Percentiles rank a stretch among this genome's conserved stretches.
phyloP scores from a whole-genome alignment of 2,797 vertebrate genomes.

The Pseudomugil gertrudae region DNA sequence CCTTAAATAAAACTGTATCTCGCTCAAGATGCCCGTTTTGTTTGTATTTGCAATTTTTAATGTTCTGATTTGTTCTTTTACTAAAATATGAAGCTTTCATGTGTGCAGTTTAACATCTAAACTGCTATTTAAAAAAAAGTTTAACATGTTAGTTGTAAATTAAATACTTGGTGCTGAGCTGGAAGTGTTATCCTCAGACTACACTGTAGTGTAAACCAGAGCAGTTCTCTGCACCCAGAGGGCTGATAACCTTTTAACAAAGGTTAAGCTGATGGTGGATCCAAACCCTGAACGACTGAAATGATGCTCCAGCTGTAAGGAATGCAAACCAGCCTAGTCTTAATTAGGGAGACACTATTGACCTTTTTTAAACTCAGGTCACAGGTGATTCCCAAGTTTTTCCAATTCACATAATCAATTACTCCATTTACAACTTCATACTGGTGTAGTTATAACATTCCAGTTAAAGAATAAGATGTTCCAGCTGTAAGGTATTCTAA shows the following conservation, averaged over 20 bases:
- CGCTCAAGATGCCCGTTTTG: slow-evolving; percentile 13
- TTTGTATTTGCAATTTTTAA: neutral
- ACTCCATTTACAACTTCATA: neutral
- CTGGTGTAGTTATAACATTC: slow-evolving; percentile 1
- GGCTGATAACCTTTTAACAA: slow-evolving; percentile 24
- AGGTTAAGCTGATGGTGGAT: slow-evolving; percentile 7
- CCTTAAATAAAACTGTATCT: slow-evolving; percentile 62
- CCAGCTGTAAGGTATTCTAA: slow-evolving; percentile 1
- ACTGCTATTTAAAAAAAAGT: too few relatives aligned
- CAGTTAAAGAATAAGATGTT: slow-evolving; percentile 1
- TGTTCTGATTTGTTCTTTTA: neutral
- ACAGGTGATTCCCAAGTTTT: slow-evolving; percentile 2
- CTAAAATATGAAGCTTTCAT: too few relatives aligned
- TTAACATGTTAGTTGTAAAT: too few relatives aligned
- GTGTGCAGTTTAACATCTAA: too few relatives aligned
- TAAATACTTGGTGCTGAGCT: neutral
- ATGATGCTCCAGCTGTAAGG: slow-evolving; percentile 28
- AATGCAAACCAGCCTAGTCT: slow-evolving; percentile 25
- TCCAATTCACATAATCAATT: neutral
- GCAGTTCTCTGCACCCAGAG: neutral
- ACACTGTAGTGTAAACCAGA: neutral
- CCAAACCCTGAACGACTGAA: slow-evolving; percentile 10
- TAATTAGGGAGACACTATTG: slow-evolving; percentile 5
- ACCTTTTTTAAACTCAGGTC: slow-evolving; percentile 5
- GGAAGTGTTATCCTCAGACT: neutral